Conservation (phyloP, 2,113 vertebrate genomes). For the Pomatorhinus ruficollis region DNA sequence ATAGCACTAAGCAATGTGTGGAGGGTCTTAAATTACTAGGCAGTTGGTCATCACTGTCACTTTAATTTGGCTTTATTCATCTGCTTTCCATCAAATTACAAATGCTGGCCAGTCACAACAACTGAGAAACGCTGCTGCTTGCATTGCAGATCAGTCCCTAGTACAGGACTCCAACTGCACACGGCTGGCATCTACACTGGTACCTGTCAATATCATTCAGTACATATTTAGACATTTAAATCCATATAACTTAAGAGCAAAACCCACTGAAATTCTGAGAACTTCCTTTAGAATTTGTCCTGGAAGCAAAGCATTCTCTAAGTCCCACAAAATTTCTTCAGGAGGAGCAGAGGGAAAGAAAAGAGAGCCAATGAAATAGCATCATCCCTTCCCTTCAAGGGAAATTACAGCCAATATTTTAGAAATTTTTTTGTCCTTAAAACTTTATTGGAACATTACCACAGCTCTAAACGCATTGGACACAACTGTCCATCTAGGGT, state of each 20-base stretch:
- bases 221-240: background rate
- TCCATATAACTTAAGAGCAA: background rate
- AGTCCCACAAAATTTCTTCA: background rate
- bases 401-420: background rate
- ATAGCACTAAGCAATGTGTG: background rate
- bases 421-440: background rate
- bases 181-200: background rate
- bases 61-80: conserved; percentile 1
- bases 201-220: background rate
- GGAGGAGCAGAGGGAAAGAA: background rate
- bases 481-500: background rate
- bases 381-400: background rate
- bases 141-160: background rate
- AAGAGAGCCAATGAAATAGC: background rate
- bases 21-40: background rate
- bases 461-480: background rate
- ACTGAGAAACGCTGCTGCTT: background rate
- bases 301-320: background rate
- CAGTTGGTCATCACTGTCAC: background rate
- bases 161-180: background rate
- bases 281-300: background rate
- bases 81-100: background rate
- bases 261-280: background rate
- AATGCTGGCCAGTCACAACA: background rate
- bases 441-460: background rate